These are phyloP conservation scores for Listrodromus nycthemerus DNA, from an alignment of 2,888 invertebrate genomes.

Conservation along the genomic window DNA sequence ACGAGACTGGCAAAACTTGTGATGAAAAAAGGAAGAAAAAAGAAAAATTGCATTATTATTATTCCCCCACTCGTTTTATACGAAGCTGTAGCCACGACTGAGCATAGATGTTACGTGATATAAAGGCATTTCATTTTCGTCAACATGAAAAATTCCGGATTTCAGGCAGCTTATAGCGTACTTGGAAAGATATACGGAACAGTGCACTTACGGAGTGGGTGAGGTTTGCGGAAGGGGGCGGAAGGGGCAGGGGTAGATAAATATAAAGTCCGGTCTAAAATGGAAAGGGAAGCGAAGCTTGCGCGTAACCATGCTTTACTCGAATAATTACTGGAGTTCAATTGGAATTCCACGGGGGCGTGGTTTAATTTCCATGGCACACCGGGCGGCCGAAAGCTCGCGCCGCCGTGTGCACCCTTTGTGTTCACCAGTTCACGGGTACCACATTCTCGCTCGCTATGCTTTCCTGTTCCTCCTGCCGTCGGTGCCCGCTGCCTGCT, in stretches of 20 bases:
- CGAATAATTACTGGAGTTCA: constrained; percentile 67
- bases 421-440: constrained; percentile 40
- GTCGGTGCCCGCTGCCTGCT: constrained; percentile 27
- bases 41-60: constrained; percentile 29
- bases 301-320: constrained; percentile 60
- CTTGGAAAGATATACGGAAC: neutral
- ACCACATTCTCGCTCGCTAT: constrained; percentile 30
- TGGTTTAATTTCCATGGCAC: constrained; percentile 66
- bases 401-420: constrained; percentile 65
- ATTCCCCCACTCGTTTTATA: neutral
- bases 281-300: constrained; percentile 57
- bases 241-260: constrained; percentile 18
- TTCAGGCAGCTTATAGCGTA: neutral
- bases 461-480: constrained; percentile 34
- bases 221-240: no score
- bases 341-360: constrained; percentile 67
- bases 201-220: neutral
- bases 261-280: constrained; percentile 42
- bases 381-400: constrained; percentile 64
- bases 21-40: constrained; percentile 2
- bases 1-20: constrained; percentile 47
- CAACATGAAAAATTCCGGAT: constrained; percentile 12
- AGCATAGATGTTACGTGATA: neutral
- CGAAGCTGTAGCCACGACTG: neutral
- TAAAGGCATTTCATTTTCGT: constrained; percentile 6